Percentiles rank a stretch among this genome's conserved stretches.
These are phyloP conservation scores for Sycophaga agraensis DNA, from an alignment of 1,140 invertebrate genomes.

Conservation along the genomic window DNA sequence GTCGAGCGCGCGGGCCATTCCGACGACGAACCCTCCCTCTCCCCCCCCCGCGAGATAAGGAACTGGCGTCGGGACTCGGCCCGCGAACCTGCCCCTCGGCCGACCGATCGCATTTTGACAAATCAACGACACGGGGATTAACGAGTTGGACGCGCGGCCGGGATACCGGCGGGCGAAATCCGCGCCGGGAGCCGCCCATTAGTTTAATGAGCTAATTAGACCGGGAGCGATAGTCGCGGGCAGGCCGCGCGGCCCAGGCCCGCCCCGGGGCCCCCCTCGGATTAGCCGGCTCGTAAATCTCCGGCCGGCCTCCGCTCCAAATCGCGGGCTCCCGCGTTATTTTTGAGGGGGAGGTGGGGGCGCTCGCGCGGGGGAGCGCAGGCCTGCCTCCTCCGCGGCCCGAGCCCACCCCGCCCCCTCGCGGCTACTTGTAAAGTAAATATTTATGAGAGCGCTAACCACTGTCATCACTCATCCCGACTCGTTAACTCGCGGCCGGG, in stretches of 20 bases:
- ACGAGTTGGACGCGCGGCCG: too few species aligned
- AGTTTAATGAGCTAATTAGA: conserved; percentile 10
- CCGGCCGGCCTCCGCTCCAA: neutral
- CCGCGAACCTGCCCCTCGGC: too few species aligned
- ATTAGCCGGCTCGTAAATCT: conserved; percentile 7
- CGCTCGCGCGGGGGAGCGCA: too few species aligned
- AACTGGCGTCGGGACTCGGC: too few species aligned
- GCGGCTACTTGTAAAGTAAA: conserved; percentile 43
- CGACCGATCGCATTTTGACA: neutral
- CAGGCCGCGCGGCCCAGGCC: neutral
- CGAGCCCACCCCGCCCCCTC: too few species aligned
- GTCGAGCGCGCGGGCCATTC: too few species aligned
- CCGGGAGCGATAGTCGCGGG: neutral
- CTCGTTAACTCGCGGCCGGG: conserved; percentile 42
- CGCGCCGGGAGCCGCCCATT: too few species aligned
- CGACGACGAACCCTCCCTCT: too few species aligned
- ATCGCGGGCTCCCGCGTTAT: neutral
- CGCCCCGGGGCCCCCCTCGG: neutral
- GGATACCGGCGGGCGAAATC: too few species aligned
- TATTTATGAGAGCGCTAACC: conserved; percentile 51
- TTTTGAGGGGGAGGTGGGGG: too few species aligned
- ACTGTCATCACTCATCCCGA: conserved; percentile 47
- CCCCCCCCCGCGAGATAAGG: too few species aligned
- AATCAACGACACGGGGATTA: neutral
- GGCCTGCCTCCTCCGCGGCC: too few species aligned